phyloP scores from a whole-genome alignment of 2,797 vertebrate genomes.

The Alca torda region DNA sequence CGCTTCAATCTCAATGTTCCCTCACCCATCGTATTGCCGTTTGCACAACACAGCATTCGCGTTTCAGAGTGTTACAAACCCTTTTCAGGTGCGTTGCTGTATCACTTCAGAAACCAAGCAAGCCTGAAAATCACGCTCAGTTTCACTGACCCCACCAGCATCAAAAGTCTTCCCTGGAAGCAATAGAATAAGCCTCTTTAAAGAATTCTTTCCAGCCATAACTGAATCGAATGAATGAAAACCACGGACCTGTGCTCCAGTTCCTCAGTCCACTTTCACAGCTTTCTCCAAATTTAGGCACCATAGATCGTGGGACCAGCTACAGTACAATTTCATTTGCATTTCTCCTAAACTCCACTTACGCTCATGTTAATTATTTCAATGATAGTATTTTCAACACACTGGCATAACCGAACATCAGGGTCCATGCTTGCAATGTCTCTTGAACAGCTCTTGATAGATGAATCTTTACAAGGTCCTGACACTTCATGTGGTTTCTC shows the following conservation, averaged over 20 bases:
- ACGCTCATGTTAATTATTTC: slow-evolving; percentile 94
- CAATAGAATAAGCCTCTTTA: neutral
- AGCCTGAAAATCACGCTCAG: neutral
- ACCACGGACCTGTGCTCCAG: neutral
- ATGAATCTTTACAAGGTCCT: slow-evolving; percentile 74
- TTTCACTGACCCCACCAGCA: neutral
- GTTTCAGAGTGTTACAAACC: neutral
- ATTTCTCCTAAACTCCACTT: slow-evolving; percentile 81
- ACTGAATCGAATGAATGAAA: neutral
- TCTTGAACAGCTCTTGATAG: slow-evolving; percentile 79
- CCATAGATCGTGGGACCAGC: neutral
- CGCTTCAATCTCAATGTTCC: neutral
- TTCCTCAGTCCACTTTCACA: neutral
- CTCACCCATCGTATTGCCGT: neutral
- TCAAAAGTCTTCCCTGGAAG: slow-evolving; percentile 43
- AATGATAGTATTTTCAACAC: slow-evolving; percentile 92
- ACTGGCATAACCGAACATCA: slow-evolving; percentile 93
- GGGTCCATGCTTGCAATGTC: slow-evolving; percentile 85
- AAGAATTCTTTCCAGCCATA: neutral
- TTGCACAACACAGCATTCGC: neutral
- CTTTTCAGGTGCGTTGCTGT: neutral
- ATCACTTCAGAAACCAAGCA: slow-evolving; percentile 6
- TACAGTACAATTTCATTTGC: neutral
- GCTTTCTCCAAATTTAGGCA: slow-evolving; percentile 15
- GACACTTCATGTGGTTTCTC: slow-evolving; percentile 85